These are phyloP conservation scores for Strix uralensis DNA, from an alignment of 2,113 vertebrate genomes.

Conservation along the genomic window DNA sequence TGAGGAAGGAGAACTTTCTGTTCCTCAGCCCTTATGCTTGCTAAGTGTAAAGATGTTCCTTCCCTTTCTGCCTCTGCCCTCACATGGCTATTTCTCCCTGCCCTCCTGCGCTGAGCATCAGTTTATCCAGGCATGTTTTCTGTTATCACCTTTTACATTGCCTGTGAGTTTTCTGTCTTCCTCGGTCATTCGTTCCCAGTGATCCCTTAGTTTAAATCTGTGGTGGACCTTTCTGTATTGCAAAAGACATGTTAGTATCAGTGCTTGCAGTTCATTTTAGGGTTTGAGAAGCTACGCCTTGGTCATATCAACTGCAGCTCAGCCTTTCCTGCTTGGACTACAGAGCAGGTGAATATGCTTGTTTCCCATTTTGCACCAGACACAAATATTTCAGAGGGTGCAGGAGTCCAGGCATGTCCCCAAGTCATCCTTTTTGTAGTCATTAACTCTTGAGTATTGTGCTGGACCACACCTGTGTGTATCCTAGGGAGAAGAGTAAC, in stretches of 20 bases:
- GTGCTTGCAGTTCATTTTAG: background rate
- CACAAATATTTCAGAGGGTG: rapidly evolving
- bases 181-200: background rate
- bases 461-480: background rate
- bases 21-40: background rate
- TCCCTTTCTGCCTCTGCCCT: background rate
- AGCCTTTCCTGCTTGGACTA: background rate
- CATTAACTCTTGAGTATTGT: background rate
- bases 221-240: background rate
- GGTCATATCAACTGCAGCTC: background rate
- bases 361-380: background rate
- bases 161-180: background rate
- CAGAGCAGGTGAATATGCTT: background rate
- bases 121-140: background rate
- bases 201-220: background rate
- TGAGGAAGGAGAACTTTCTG: background rate
- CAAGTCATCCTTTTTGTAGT: background rate
- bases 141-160: background rate
- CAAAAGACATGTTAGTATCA: background rate
- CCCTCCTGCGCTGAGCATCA: background rate
- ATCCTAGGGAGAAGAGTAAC: background rate
- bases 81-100: rapidly evolving
- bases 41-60: no score
- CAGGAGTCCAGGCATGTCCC: background rate
- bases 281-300: background rate